Evolutionary conservation across 1,140 invertebrate species (phyloP).

Genomic region (Choristoneura fumiferana): DNA sequence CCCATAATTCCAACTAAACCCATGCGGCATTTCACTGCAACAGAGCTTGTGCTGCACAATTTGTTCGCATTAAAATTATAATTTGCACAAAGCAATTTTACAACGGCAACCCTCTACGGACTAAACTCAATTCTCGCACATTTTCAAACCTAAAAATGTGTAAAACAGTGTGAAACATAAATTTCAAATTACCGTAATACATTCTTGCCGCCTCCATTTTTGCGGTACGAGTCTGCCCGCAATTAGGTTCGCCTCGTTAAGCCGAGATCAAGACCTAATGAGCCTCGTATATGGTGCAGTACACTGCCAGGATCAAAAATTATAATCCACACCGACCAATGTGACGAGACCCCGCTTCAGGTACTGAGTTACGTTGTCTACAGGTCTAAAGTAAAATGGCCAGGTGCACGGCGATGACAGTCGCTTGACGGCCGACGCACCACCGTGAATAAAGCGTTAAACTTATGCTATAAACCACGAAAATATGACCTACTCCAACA

Average conservation of each 20-base stretch:
- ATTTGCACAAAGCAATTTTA: background rate
- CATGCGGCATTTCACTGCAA: background rate
- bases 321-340: slow-evolving; percentile 42
- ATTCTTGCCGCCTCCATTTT: slow-evolving; percentile 48
- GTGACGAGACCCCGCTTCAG: slow-evolving; percentile 23
- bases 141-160: slow-evolving; percentile 5
- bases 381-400: background rate
- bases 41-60: background rate
- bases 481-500: slow-evolving; percentile 20
- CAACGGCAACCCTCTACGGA: background rate
- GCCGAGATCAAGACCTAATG: slow-evolving; percentile 65
- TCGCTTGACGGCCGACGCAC: slow-evolving; percentile 42
- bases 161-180: slow-evolving; percentile 42
- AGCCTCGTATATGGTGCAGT: slow-evolving; percentile 63
- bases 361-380: background rate
- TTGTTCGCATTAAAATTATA: background rate
- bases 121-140: background rate
- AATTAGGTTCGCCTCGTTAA: slow-evolving; percentile 67
- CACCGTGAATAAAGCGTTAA: slow-evolving; percentile 38
- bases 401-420: slow-evolving; percentile 31
- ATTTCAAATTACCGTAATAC: slow-evolving; percentile 53
- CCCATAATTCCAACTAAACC: background rate
- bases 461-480: slow-evolving; percentile 19
- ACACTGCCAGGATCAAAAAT: slow-evolving; percentile 57
- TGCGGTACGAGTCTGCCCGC: slow-evolving; percentile 41